phyloP scores from a whole-genome alignment of 2,888 invertebrate genomes.

The Mythimna albipuncta region DNA sequence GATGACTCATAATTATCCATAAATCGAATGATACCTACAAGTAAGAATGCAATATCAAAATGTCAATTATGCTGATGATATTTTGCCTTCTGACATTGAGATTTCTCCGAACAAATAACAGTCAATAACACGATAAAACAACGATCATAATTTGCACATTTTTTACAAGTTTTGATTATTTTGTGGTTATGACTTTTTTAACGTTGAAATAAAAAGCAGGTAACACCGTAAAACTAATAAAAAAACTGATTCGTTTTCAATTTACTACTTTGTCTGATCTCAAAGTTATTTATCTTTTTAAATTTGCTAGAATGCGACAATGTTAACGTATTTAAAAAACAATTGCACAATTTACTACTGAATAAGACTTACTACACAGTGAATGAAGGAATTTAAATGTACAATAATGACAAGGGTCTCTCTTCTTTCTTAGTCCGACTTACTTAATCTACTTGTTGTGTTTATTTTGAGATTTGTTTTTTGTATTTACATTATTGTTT shows the following conservation, averaged over 20 bases:
- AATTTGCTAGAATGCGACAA: no score
- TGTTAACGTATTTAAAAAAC: no score
- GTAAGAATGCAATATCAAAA: neutral
- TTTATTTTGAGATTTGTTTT: no score
- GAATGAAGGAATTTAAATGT: no score
- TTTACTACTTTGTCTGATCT: neutral
- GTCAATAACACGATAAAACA: constrained; percentile 28
- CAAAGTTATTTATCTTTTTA: no score
- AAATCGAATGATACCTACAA: constrained; percentile 7
- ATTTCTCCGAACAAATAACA: neutral
- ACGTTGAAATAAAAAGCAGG: constrained; percentile 9
- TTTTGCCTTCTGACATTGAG: constrained; percentile 36
- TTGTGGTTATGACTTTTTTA: constrained; percentile 28
- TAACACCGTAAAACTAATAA: neutral
- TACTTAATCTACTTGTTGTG: no score
- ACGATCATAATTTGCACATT: constrained; percentile 1
- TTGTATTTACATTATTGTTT: no score
- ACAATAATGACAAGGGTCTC: no score
- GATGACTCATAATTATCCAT: neutral
- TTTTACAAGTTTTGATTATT: constrained; percentile 42
- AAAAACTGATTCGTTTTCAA: constrained; percentile 1
- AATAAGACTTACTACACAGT: no score
- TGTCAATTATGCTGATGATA: constrained; percentile 28
- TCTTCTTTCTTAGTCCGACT: no score
- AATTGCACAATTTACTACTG: no score